Conservation (phyloP, 1,140 invertebrate genomes). For the Scylla paramamosain region DNA sequence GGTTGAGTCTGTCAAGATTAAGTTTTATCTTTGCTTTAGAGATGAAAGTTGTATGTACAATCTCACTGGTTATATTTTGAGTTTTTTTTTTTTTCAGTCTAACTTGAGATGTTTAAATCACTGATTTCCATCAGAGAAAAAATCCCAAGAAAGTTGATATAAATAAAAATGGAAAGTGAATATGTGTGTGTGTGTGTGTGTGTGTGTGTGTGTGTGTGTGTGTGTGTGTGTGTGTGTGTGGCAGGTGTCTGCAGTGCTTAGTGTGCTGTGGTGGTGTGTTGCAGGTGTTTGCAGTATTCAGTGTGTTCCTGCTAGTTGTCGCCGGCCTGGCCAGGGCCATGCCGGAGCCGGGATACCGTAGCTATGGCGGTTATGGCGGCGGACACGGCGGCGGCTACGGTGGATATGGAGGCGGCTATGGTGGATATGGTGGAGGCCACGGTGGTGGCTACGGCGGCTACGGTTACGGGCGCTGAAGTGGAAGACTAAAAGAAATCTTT, state of each 20-base stretch:
- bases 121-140: not conserved
- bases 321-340: conserved; percentile 24
- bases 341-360: conserved; percentile 41
- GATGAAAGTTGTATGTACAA: no score
- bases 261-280: not conserved
- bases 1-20: not conserved
- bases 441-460: not conserved
- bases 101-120: not conserved
- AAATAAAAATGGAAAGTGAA: not conserved
- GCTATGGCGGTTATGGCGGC: conserved; percentile 30
- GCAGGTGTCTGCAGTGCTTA: not conserved
- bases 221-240: not conserved
- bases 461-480: not conserved
- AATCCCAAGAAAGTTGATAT: no score
- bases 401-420: not conserved
- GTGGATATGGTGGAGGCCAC: not conserved
- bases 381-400: not conserved
- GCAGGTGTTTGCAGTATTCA: conserved; percentile 47
- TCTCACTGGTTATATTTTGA: no score
- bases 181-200: no score
- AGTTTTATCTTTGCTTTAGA: not conserved
- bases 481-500: not conserved
- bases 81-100: not conserved
- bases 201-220: no score
- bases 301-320: conserved; percentile 38